Evolutionary conservation across 1,140 invertebrate genomes (phyloP), one percentile per base, ranked within the genome.

Genomic region (Cotesia typhae): DNA sequence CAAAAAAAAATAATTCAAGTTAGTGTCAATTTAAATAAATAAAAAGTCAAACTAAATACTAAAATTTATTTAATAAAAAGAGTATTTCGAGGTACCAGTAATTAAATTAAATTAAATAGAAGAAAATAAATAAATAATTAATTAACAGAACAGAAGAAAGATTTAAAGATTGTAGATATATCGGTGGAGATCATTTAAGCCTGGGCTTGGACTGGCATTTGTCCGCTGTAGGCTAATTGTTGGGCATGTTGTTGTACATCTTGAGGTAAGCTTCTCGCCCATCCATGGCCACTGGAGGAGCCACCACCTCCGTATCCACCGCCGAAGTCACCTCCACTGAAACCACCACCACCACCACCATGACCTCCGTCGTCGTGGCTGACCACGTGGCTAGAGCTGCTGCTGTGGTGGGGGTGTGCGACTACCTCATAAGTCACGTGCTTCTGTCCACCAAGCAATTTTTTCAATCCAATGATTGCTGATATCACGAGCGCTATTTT

Each of bases 351-450:
- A 89, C 88, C 87, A 53, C 89, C 89, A 72, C 88, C 88, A 71
- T 90, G 89, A 76, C 92, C 91, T 47, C 89, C 89, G 14, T 91
- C 90, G 0, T 90, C 88, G 77, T 93, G 92, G 79, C 88, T 90
- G 14, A 84, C 80, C 12, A 87, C 84, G 79, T 90, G 89, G 77
- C 89, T 90, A 78, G 89, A 87, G 65, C 89, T 88, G 78, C 89
- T 88, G 66, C 89, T 88, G 82, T 94, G 92, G 80, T 94, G 93
- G n/a, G 93, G 92, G 81, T 94, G 93, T 2, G 92, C 90, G 0
- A 95, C 92, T 4, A 95, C 93, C 78, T 95, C 94, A 82, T 95
- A 95, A 1, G 94, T 95, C 67, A 94, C 93, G 78, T 94, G 93
- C 81, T 94, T 94, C 83, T 67, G 89, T 87, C 85, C 83, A 6